Evolutionary conservation across 1,140 invertebrate species (phyloP).

Genomic region (Rhyacophila brunnea): DNA sequence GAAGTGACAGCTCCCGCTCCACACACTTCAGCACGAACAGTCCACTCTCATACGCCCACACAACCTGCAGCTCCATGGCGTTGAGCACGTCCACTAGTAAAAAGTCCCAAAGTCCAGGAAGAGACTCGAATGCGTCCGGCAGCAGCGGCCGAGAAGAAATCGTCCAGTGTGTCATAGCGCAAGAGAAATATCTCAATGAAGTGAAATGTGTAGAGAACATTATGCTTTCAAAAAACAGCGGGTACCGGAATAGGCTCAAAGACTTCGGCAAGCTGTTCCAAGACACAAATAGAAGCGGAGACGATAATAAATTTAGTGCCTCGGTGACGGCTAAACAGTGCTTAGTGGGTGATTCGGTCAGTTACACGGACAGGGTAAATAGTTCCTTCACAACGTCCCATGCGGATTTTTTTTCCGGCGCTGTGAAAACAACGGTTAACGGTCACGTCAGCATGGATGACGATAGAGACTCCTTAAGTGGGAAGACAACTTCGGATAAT

Average conservation of each 20-base stretch:
- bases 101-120: slow-evolving; percentile 48
- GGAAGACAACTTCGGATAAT: slow-evolving; percentile 37
- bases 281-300: slow-evolving; percentile 14
- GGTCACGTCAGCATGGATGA: slow-evolving; percentile 21
- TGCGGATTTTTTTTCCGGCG: slow-evolving; percentile 17
- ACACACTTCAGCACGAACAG: slow-evolving; percentile 44
- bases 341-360: slow-evolving; percentile 18
- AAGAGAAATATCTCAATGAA: slow-evolving; percentile 55
- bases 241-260: slow-evolving; percentile 28
- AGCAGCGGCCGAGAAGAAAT: slow-evolving; percentile 25
- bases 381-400: slow-evolving; percentile 9
- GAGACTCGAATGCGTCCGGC: slow-evolving; percentile 45
- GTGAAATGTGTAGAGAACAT: slow-evolving; percentile 53
- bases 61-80: slow-evolving; percentile 55
- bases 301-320: slow-evolving; percentile 21
- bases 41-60: slow-evolving; percentile 52
- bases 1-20: slow-evolving; percentile 29
- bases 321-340: slow-evolving; percentile 22
- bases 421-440: slow-evolving; percentile 17
- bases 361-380: slow-evolving; percentile 20
- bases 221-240: slow-evolving; percentile 46
- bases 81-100: slow-evolving; percentile 54
- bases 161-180: slow-evolving; percentile 54
- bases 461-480: neutral
- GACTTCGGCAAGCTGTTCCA: slow-evolving; percentile 22